phyloP scores from a whole-genome alignment of 2,888 invertebrate genomes.

The Sarcophaga subvicina region DNA sequence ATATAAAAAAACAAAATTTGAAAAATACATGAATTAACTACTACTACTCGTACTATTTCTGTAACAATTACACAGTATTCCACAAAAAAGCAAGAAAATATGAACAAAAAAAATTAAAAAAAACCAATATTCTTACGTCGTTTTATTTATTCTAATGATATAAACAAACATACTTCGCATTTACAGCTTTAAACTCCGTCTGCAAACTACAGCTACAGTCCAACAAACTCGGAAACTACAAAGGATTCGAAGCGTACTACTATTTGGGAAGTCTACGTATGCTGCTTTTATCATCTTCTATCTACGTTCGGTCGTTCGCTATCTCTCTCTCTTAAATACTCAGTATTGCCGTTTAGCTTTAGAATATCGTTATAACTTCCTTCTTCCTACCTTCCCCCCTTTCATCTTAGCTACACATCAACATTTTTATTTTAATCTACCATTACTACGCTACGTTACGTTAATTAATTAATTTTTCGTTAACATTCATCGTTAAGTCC shows the following conservation, averaged over 20 bases:
- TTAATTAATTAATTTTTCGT: constrained; percentile 48
- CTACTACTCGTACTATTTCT: constrained; percentile 66
- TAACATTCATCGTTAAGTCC: constrained; percentile 34
- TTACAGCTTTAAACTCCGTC: constrained; percentile 57
- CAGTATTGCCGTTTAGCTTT: constrained; percentile 26
- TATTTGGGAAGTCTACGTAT: not conserved
- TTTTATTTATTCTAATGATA: constrained; percentile 63
- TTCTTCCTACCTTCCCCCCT: constrained; percentile 9
- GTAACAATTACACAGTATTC: constrained; percentile 70
- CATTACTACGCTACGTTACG: constrained; percentile 48
- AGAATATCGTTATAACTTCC: constrained; percentile 17
- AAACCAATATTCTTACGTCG: constrained; percentile 50
- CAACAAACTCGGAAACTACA: not conserved
- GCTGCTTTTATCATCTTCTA: not conserved
- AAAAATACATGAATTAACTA: constrained; percentile 49
- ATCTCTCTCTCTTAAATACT: not conserved
- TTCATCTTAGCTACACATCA: constrained; percentile 27
- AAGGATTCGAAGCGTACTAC: not conserved
- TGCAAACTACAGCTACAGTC: not conserved
- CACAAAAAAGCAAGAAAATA: constrained; percentile 63
- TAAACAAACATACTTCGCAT: constrained; percentile 55
- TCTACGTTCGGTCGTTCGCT: not conserved
- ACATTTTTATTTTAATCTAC: constrained; percentile 7
- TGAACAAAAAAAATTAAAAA: constrained; percentile 54
- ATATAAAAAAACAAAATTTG: constrained; percentile 25